Conservation (phyloP, 2,113 vertebrate genomes). For the Hyaena hyaena region DNA sequence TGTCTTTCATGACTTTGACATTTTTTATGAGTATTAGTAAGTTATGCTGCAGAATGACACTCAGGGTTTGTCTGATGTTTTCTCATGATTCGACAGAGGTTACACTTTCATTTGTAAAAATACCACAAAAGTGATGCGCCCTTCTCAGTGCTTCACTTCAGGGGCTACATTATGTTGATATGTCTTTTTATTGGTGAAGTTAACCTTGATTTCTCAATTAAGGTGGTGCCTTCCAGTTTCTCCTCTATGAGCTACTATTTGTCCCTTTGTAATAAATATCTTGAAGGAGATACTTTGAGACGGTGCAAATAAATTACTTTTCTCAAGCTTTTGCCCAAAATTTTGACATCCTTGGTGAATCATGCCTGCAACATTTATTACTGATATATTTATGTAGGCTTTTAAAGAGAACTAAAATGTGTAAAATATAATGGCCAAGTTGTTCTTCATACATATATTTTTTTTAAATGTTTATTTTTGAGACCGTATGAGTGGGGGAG, state of each 20-base stretch:
- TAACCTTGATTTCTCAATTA: neutral
- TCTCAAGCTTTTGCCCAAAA: neutral
- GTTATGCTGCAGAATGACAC: neutral
- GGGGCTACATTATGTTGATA: neutral
- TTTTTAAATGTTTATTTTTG: too few relatives aligned
- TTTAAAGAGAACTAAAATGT: constrained; percentile 56
- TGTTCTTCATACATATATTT: neutral
- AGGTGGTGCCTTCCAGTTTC: neutral
- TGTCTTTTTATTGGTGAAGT: neutral
- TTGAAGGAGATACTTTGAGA: neutral
- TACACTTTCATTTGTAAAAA: neutral
- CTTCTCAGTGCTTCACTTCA: neutral
- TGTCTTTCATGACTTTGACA: neutral
- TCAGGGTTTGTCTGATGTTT: neutral
- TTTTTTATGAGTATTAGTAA: neutral
- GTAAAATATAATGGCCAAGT: neutral
- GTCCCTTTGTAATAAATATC: constrained; percentile 24
- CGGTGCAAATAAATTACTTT: constrained; percentile 20
- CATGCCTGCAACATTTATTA: neutral
- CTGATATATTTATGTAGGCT: neutral
- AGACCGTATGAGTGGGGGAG: too few relatives aligned
- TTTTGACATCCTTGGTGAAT: constrained; percentile 2
- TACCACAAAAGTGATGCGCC: neutral
- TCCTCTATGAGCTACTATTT: neutral
- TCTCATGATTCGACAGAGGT: neutral